These are phyloP conservation scores for Drosophila dunni DNA, from an alignment of 1,140 invertebrate species.

Conservation along the genomic window DNA sequence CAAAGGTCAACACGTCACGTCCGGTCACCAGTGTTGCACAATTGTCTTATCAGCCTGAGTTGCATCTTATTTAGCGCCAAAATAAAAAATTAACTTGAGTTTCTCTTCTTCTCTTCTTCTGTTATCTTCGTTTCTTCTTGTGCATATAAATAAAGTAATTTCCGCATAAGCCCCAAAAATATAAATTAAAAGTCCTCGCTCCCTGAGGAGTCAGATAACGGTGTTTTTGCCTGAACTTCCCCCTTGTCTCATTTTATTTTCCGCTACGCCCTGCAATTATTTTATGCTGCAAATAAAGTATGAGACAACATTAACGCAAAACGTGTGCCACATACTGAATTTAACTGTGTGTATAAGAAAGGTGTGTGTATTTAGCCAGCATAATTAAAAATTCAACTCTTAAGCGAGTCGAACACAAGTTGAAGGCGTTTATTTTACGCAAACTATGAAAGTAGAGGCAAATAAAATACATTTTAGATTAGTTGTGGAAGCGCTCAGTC, in stretches of 20 bases:
- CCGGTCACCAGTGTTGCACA: conserved; percentile 13
- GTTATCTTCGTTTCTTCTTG: conserved; percentile 10
- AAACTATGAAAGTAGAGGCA: neutral
- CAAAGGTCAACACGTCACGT: conserved; percentile 19
- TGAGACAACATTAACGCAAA: conserved; percentile 71
- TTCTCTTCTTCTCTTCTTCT: conserved; percentile 32
- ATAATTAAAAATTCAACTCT: conserved; percentile 67
- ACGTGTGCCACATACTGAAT: conserved; percentile 77
- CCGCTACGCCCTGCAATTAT: conserved; percentile 72
- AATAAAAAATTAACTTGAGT: neutral
- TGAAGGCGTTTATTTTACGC: conserved; percentile 49
- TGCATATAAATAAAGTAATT: conserved; percentile 67
- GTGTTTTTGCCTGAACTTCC: conserved; percentile 37
- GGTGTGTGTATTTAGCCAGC: conserved; percentile 31
- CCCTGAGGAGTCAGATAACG: conserved; percentile 46
- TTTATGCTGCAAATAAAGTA: conserved; percentile 72
- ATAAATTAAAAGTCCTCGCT: conserved; percentile 22
- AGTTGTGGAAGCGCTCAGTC: too few species aligned
- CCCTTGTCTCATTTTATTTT: conserved; percentile 24
- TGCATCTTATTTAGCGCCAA: neutral
- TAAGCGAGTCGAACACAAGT: conserved; percentile 22
- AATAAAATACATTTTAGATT: neutral
- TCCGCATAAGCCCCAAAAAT: conserved; percentile 55
- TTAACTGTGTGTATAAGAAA: neutral
- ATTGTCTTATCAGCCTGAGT: conserved; percentile 36